phyloP scores from a whole-genome alignment of 1,140 invertebrate genomes.

The Diploscapter pachys region DNA sequence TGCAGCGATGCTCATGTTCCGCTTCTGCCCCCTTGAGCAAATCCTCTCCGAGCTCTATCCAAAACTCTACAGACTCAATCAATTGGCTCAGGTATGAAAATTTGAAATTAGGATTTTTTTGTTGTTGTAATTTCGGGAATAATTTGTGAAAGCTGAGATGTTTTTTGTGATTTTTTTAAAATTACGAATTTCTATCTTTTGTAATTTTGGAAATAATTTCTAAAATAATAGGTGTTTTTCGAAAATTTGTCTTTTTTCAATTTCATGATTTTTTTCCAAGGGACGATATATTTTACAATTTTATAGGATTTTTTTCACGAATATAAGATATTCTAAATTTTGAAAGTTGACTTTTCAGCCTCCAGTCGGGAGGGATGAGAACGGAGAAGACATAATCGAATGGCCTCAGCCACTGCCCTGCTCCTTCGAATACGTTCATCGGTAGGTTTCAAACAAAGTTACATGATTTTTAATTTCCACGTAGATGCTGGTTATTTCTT shows the following conservation, averaged over 20 bases:
- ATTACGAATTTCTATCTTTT: constrained; percentile 2
- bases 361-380: too few relatives aligned
- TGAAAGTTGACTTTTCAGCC: too few relatives aligned
- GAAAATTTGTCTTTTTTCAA: not conserved
- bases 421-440: constrained; percentile 73
- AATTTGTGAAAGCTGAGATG: too few relatives aligned
- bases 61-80: constrained; percentile 84
- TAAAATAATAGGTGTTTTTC: constrained; percentile 35
- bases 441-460: constrained; percentile 44
- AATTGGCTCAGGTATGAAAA: constrained; percentile 64
- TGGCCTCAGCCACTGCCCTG: constrained; percentile 65
- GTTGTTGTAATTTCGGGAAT: too few relatives aligned
- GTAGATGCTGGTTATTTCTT: too few relatives aligned
- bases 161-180: too few relatives aligned
- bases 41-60: constrained; percentile 86
- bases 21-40: constrained; percentile 76
- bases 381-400: not conserved
- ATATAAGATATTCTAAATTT: too few relatives aligned
- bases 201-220: constrained; percentile 16
- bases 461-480: too few relatives aligned
- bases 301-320: too few relatives aligned
- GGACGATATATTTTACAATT: too few relatives aligned
- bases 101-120: constrained; percentile 47
- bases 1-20: constrained; percentile 87
- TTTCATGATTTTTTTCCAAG: constrained; percentile 26